Evolutionary conservation across 2,113 vertebrate genomes (phyloP).

Genomic region (Calidris pygmaea): DNA sequence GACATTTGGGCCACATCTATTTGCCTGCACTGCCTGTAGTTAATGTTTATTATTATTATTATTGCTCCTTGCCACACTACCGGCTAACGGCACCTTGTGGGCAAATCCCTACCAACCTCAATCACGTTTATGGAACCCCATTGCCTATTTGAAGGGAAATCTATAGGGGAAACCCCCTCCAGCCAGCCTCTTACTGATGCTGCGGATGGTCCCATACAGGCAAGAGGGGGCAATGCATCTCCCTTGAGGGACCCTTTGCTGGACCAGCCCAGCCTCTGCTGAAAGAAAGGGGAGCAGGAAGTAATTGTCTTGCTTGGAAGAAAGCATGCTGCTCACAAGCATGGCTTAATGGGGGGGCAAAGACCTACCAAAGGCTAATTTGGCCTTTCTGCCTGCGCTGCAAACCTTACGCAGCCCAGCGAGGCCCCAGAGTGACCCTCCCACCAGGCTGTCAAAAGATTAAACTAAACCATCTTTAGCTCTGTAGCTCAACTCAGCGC

Average conservation of each 20-base stretch:
- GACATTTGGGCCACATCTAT: background rate
- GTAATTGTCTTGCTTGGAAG: background rate
- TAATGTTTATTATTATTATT: background rate
- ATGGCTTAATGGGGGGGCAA: background rate
- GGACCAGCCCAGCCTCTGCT: background rate
- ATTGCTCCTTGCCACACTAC: background rate
- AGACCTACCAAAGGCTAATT: background rate
- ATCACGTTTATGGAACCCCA: background rate
- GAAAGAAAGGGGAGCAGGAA: background rate
- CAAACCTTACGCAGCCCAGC: background rate
- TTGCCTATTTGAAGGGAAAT: background rate
- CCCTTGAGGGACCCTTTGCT: background rate
- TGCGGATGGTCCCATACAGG: accelerated
- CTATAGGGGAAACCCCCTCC: background rate
- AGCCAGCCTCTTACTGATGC: background rate
- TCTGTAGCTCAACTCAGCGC: accelerated
- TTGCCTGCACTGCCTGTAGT: background rate
- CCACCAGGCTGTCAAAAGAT: background rate
- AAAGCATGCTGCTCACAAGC: background rate
- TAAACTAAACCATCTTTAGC: background rate
- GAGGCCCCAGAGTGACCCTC: background rate
- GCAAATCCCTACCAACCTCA: background rate
- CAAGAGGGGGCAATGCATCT: background rate
- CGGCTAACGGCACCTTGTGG: background rate
- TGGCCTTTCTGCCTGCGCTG: background rate